phyloP scores from a whole-genome alignment of 1,140 invertebrate genomes.

The Wasmannia auropunctata region DNA sequence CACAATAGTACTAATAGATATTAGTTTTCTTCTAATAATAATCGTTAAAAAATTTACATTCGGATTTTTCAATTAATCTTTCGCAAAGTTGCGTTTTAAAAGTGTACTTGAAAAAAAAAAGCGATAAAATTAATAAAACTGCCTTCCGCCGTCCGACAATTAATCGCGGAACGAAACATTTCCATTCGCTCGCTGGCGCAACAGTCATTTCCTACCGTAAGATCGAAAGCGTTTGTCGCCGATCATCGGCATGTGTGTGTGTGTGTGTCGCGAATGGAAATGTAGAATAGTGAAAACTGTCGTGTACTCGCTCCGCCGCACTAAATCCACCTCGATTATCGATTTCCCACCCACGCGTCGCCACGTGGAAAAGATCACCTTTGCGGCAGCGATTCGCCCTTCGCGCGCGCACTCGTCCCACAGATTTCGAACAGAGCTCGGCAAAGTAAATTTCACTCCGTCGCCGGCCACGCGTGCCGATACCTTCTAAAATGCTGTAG shows the following conservation, averaged over 20 bases:
- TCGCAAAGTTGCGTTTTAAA: too few relatives aligned
- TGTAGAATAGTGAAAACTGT: conserved; percentile 32
- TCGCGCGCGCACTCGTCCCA: neutral
- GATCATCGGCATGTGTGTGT: neutral
- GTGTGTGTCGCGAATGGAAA: conserved; percentile 3
- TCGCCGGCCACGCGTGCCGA: neutral
- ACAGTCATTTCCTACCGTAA: neutral
- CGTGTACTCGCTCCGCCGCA: neutral
- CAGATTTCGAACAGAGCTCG: neutral
- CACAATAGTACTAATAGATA: neutral
- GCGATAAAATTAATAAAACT: neutral
- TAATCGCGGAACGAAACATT: conserved; percentile 1
- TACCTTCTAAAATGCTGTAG: neutral
- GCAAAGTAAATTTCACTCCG: neutral
- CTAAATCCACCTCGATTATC: conserved; percentile 52
- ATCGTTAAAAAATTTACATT: neutral
- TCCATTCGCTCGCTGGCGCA: neutral
- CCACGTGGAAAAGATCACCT: conserved; percentile 43
- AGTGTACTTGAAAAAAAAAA: neutral
- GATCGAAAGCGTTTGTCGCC: conserved; percentile 13
- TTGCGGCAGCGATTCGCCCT: conserved; percentile 10
- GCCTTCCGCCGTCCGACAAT: neutral
- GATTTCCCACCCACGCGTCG: conserved; percentile 35
- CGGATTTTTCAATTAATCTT: conserved; percentile 8
- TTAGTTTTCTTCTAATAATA: neutral